Percentiles rank a stretch among this genome's conserved stretches.
Evolutionary conservation across 2,888 invertebrate genomes (phyloP).

Genomic region (Sinelater perroti): DNA sequence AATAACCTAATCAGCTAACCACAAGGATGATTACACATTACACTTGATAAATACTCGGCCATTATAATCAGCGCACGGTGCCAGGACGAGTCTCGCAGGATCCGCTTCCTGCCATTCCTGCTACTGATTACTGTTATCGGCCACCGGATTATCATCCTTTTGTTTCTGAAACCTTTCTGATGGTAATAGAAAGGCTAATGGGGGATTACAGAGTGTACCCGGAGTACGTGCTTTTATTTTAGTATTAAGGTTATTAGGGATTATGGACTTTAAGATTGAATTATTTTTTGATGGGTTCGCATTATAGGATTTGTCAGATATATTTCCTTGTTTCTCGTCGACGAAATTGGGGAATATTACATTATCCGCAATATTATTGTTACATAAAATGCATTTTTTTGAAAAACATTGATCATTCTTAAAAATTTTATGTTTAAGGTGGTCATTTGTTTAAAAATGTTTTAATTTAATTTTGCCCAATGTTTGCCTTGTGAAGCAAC

Average conservation of each 20-base stretch:
- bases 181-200: constrained; percentile 55
- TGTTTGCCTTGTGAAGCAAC: too few relatives aligned
- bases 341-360: constrained; percentile 9
- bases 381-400: too few relatives aligned
- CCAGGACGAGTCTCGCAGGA: constrained; percentile 43
- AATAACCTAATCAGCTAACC: constrained; percentile 57
- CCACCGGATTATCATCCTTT: constrained; percentile 53
- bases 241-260: constrained; percentile 39
- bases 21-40: constrained; percentile 57
- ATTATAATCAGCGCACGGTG: constrained; percentile 46
- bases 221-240: constrained; percentile 42
- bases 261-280: constrained; percentile 38
- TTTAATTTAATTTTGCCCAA: too few relatives aligned
- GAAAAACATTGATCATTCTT: too few relatives aligned
- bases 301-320: constrained; percentile 18
- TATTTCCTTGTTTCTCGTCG: not conserved
- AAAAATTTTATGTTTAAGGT: too few relatives aligned
- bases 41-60: constrained; percentile 55
- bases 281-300: constrained; percentile 36
- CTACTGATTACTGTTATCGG: constrained; percentile 48
- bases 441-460: too few relatives aligned
- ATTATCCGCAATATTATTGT: too few relatives aligned
- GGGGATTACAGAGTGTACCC: constrained; percentile 47
- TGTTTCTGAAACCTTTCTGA: constrained; percentile 53
- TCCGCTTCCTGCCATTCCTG: constrained; percentile 43